phyloP scores from a whole-genome alignment of 2,888 invertebrate species.

The Rhamnusium bicolor region DNA sequence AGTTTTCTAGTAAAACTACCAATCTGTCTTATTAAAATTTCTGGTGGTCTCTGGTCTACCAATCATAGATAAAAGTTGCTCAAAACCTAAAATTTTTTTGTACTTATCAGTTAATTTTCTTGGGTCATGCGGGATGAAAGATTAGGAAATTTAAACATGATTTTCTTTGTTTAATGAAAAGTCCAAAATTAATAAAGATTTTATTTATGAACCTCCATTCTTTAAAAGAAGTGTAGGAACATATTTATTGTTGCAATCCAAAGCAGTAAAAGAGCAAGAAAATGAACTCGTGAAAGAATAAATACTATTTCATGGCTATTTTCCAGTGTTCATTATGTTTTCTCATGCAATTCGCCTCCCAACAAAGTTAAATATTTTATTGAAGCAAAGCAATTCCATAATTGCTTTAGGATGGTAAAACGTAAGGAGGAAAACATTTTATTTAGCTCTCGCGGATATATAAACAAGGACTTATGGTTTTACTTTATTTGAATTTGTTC shows the following conservation, averaged over 20 bases:
- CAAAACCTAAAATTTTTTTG: not conserved
- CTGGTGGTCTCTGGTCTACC: no score
- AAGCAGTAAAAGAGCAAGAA: slow-evolving; percentile 56
- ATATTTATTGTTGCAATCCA: slow-evolving; percentile 55
- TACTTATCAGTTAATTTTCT: not conserved
- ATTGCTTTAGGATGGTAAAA: slow-evolving; percentile 58
- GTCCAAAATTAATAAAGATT: slow-evolving; percentile 30
- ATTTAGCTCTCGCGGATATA: slow-evolving; percentile 50
- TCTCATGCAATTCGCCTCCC: slow-evolving; percentile 58
- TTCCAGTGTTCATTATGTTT: slow-evolving; percentile 60
- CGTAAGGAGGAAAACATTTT: slow-evolving; percentile 49
- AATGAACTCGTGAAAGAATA: slow-evolving; percentile 58
- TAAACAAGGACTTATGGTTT: slow-evolving; percentile 56
- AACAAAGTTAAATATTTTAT: slow-evolving; percentile 65
- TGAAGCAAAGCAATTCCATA: slow-evolving; percentile 62
- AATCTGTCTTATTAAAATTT: no score
- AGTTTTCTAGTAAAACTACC: no score
- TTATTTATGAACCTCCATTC: slow-evolving; percentile 22
- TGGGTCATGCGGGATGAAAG: not conserved
- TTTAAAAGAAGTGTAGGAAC: slow-evolving; percentile 36
- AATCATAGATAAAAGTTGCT: no score
- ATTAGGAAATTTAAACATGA: slow-evolving; percentile 10
- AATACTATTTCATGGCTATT: slow-evolving; percentile 59
- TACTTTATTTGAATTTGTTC: slow-evolving; percentile 54
- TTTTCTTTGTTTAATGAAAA: no score